Evolutionary conservation across 35 echinoderm and acorn worm genomes (phyloP), one percentile per base, ranked within the genome.

Genomic region (Lytechinus variegatus): DNA sequence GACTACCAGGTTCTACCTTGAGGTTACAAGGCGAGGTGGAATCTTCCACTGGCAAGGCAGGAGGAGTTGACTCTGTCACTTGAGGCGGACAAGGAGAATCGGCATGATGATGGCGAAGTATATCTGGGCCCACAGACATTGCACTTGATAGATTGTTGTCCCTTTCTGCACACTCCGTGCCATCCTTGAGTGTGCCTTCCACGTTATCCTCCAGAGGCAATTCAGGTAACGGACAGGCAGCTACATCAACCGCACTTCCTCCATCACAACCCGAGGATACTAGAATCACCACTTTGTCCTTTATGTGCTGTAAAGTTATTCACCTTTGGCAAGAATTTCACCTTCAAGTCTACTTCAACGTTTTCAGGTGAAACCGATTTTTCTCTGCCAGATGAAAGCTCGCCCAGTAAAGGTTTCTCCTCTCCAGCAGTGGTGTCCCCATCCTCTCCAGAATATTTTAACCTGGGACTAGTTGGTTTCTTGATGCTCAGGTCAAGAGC

Each of bases 31-130:
- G 66, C 6, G 66, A 79, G 66, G 66, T 79, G 66, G 66, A 79
- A 14, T 79, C 66, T 79, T 79, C 66, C 66, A 79, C n/a, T 79
- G 66, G 66, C 66, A 79, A n/a, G 66, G 66, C 66, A 79, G 66
- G 66, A 24, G 66, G 19, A 24, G 7, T 24, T 5, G 66, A 79
- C 19, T n/a, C 66, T 79, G 19, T 24, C 12, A 79, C 66, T 79
- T 16, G 66, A 24, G n/a, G n/a, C n/a, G 21, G 66, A 79, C 19
- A 79, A 14, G 66, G 19, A 79, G 66, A 79, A 24, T 16, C n/a
- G 19, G 66, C 66, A 79, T 79, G 66, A 19, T 1, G 21, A 24
- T 6, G 4, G 21, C 8, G 19, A n/a, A 79, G 66, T 16, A 24
- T 79, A n/a, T 79, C 66, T 21, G 16, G 19, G 8, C 0, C 66